Evolutionary conservation across 2,797 vertebrate genomes (phyloP).

Genomic region (Oreortyx pictus): DNA sequence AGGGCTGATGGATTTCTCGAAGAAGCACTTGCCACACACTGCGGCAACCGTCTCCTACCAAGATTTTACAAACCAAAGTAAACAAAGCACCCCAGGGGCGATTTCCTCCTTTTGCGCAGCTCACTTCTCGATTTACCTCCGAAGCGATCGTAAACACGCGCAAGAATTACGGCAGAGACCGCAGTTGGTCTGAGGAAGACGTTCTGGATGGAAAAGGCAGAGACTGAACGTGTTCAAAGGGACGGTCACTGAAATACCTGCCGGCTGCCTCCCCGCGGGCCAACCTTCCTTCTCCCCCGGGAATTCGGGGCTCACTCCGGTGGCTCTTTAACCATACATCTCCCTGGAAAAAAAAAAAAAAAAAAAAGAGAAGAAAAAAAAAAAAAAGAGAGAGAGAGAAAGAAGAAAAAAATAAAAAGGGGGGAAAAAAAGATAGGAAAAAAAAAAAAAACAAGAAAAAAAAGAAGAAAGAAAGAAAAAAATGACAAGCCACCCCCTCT

Average conservation of each 20-base stretch:
- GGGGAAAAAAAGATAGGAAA: no score
- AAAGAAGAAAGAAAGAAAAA: no score
- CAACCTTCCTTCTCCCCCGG: constrained; percentile 12
- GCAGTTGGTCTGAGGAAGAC: background rate
- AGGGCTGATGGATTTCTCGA: constrained; percentile 75
- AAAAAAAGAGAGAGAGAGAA: rapidly evolving
- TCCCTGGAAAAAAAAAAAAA: no score
- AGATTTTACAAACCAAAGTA: constrained; percentile 74
- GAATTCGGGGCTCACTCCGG: constrained; percentile 28
- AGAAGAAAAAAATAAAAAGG: rapidly evolving
- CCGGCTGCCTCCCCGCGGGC: background rate
- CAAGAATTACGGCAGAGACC: constrained; percentile 35
- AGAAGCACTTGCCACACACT: constrained; percentile 75
- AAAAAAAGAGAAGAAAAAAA: background rate
- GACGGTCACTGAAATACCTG: constrained; percentile 59
- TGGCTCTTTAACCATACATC: constrained; percentile 2
- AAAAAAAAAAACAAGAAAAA: background rate
- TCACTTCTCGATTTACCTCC: constrained; percentile 71
- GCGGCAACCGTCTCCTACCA: constrained; percentile 60
- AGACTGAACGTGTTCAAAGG: constrained; percentile 4
- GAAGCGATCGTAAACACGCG: constrained; percentile 48
- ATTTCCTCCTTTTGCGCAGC: constrained; percentile 61
- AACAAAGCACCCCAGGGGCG: constrained; percentile 75
- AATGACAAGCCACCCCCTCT: background rate
- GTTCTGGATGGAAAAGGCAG: background rate